Conservation (phyloP, 2,888 invertebrate genomes). For the Nephrotoma flavescens region DNA sequence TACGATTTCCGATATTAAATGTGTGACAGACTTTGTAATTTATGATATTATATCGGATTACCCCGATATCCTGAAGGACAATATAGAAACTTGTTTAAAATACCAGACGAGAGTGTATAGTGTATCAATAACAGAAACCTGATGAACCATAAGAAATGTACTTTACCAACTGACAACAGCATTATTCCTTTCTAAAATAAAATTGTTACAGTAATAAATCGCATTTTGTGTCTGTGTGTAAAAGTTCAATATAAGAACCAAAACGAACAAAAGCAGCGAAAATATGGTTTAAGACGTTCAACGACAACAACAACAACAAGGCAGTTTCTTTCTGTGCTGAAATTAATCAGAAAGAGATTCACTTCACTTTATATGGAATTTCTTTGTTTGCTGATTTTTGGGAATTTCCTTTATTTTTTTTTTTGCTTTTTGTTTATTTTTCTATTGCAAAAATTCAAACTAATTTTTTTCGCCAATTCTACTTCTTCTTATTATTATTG, state of each 20-base stretch:
- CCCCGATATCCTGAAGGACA: not conserved
- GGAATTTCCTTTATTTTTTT: not conserved
- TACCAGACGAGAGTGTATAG: too few relatives aligned
- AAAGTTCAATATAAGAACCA: not conserved
- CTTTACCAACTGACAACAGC: not conserved
- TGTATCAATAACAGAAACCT: not conserved
- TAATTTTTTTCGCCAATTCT: not conserved
- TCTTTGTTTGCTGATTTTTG: not conserved
- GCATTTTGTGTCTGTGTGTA: not conserved
- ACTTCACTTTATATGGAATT: not conserved
- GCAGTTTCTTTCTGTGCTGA: not conserved
- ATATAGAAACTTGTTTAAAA: not conserved
- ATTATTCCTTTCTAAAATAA: not conserved
- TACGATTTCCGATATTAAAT: not conserved
- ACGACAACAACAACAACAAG: not conserved
- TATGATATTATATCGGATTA: not conserved
- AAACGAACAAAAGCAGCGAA: not conserved
- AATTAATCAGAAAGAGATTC: not conserved
- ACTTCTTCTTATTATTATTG: not conserved
- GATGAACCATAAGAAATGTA: not conserved
- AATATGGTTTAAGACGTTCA: not conserved
- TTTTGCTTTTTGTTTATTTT: not conserved
- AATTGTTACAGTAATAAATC: not conserved
- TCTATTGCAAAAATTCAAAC: not conserved
- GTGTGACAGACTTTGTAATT: not conserved